A percentile compares a stretch with the other conserved stretches of the same genome.
Conservation (phyloP, 2,888 invertebrate species). For the Cenopis cana region DNA sequence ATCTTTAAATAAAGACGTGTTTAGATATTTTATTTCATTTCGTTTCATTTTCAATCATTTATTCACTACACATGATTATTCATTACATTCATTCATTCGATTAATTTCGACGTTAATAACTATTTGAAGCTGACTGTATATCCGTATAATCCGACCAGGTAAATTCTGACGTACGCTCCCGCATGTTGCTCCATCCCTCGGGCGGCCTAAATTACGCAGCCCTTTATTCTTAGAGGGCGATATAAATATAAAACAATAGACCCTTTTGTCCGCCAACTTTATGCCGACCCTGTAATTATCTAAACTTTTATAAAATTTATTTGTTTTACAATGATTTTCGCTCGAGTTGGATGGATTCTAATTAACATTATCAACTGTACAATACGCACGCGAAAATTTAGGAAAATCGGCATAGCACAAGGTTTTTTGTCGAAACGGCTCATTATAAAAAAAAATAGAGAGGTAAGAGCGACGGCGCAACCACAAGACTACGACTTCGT, state of each 20-base stretch:
- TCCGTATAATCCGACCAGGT: constrained; percentile 55
- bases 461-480: too few relatives aligned
- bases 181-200: constrained; percentile 50
- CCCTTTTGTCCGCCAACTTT: constrained; percentile 63
- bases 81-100: too few relatives aligned
- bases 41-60: too few relatives aligned
- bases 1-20: too few relatives aligned
- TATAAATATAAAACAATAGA: constrained; percentile 72
- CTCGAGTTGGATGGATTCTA: constrained; percentile 25
- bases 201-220: constrained; percentile 62
- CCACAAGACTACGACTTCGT: too few relatives aligned
- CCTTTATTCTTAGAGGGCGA: constrained; percentile 63
- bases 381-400: too few relatives aligned
- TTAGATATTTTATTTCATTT: too few relatives aligned
- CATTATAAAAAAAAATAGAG: too few relatives aligned
- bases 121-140: constrained; percentile 40
- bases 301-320: constrained; percentile 47
- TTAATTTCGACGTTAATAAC: too few relatives aligned
- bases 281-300: constrained; percentile 61
- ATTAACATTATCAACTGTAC: neutral
- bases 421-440: too few relatives aligned
- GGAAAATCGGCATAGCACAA: too few relatives aligned
- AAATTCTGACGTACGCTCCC: constrained; percentile 50
- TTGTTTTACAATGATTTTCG: constrained; percentile 37
- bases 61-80: too few relatives aligned